Conservation (phyloP, 2,888 invertebrate species). For the Andrena fulva region DNA sequence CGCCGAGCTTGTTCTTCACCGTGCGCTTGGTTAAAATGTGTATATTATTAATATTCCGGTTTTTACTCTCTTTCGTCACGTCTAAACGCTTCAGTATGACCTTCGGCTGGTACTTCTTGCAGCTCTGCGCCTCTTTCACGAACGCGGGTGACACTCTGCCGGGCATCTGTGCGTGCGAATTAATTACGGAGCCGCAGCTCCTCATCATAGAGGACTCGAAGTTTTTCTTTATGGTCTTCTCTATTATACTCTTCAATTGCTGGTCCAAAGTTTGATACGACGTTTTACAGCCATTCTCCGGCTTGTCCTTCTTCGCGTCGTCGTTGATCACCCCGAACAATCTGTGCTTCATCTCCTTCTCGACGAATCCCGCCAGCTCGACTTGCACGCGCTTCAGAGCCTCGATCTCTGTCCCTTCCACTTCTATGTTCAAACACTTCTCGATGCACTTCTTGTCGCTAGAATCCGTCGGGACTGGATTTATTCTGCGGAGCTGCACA, state of each 20-base stretch:
- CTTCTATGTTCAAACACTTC: constrained; percentile 81
- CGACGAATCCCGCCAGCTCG: constrained; percentile 78
- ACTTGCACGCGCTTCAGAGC: constrained; percentile 78
- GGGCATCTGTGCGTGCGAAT: constrained; percentile 20
- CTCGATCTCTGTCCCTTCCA: constrained; percentile 79
- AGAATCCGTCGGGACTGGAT: constrained; percentile 60
- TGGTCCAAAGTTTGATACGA: constrained; percentile 72
- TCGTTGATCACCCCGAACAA: constrained; percentile 43
- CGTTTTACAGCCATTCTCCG: constrained; percentile 18
- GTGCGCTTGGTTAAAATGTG: constrained; percentile 52
- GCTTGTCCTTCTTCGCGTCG: constrained; percentile 15
- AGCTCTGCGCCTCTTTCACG: constrained; percentile 74
- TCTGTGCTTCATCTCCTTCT: constrained; percentile 77
- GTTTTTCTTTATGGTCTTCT: constrained; percentile 80
- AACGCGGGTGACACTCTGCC: constrained; percentile 74
- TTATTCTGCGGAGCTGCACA: constrained; percentile 78
- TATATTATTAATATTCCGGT: constrained; percentile 71
- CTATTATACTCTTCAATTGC: constrained; percentile 79
- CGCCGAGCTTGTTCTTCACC: constrained; percentile 48
- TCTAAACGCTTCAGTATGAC: constrained; percentile 76
- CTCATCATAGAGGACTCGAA: constrained; percentile 71
- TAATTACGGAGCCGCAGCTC: constrained; percentile 18
- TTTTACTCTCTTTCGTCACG: constrained; percentile 63
- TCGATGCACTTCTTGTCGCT: constrained; percentile 73
- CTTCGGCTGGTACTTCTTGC: constrained; percentile 79